Evolutionary conservation across 2,797 vertebrate species (phyloP).

Genomic region (Ptychobarbus kaznakovi): DNA sequence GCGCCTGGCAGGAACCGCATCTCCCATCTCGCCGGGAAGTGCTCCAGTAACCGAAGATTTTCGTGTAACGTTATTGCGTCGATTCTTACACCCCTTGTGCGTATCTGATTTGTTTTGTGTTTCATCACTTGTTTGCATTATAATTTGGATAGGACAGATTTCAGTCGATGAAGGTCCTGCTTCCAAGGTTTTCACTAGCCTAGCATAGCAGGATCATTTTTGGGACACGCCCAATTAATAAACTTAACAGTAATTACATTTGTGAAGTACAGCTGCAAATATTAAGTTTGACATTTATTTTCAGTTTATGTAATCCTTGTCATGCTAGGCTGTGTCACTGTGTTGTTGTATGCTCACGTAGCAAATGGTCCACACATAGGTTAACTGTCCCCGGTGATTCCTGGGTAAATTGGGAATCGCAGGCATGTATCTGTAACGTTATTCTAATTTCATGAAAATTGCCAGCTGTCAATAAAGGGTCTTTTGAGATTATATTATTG

Average conservation of each 20-base stretch:
- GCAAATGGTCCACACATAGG: not conserved
- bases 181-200: conserved; percentile 36
- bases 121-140: not conserved
- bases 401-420: not conserved
- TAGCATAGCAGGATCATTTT: conserved; percentile 37
- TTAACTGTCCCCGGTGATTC: not conserved
- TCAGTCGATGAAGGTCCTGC: conserved; percentile 9
- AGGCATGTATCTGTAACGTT: not conserved
- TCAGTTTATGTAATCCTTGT: not conserved
- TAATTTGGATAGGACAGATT: not conserved
- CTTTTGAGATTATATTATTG: not conserved
- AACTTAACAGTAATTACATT: not conserved
- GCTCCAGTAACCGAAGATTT: not conserved
- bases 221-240: conserved; percentile 60
- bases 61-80: not conserved
- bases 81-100: conserved; percentile 30
- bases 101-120: not conserved
- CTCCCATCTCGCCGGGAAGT: conserved; percentile 41
- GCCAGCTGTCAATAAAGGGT: not conserved
- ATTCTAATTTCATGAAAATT: not conserved
- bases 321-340: not conserved
- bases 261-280: not conserved
- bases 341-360: not conserved
- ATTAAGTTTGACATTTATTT: not conserved
- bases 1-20: conserved; percentile 49